A percentile compares a stretch with the other conserved stretches of the same genome.
Conservation (phyloP, 2,888 invertebrate genomes). For the Gibbula magus region DNA sequence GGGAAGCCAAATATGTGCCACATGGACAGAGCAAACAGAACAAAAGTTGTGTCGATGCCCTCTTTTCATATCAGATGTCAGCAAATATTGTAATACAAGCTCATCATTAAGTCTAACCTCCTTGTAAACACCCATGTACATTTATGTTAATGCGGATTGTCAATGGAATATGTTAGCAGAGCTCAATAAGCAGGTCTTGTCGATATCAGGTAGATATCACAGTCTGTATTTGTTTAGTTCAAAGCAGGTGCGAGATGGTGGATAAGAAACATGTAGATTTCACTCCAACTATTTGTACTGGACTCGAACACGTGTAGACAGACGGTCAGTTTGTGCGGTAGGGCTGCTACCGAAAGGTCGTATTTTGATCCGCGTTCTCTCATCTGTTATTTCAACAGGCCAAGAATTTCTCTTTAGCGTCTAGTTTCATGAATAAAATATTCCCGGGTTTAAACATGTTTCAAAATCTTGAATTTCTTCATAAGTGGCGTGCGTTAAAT, state of each 20-base stretch:
- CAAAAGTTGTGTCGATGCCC: neutral
- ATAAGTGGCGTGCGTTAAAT: neutral
- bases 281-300: neutral
- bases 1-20: neutral
- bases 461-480: no score
- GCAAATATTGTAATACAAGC: conserved; percentile 11
- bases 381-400: neutral
- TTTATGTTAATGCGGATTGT: neutral
- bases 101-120: neutral
- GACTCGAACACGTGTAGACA: neutral
- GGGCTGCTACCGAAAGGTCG: neutral
- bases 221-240: no score
- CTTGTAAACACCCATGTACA: neutral
- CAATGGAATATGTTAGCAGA: neutral
- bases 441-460: no score
- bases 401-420: neutral
- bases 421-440: neutral
- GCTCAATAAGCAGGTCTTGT: neutral
- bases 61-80: neutral
- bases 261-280: neutral
- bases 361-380: neutral
- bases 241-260: no score
- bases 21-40: conserved; percentile 4
- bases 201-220: neutral
- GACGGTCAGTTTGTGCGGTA: neutral